A percentile compares a stretch with the other conserved stretches of the same genome.
phyloP scores from a whole-genome alignment of 2,888 invertebrate genomes.

The Aproaerema taeniolella region DNA sequence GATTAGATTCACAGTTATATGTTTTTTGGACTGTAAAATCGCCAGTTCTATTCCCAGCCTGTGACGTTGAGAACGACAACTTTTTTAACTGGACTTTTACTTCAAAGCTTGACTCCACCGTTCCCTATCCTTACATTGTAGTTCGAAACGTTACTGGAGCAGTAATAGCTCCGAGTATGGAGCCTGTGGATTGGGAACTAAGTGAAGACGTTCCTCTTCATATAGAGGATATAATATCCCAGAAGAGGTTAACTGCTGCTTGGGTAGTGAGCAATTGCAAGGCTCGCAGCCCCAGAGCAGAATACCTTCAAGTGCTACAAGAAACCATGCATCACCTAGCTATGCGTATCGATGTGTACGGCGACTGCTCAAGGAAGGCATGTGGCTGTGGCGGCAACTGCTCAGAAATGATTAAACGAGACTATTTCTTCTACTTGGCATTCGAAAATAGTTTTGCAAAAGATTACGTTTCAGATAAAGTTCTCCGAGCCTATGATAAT shows the following conservation, averaged over 20 bases:
- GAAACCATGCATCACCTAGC: slow-evolving; percentile 41
- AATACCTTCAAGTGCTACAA: slow-evolving; percentile 39
- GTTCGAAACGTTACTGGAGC: slow-evolving; percentile 32
- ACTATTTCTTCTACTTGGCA: slow-evolving; percentile 53
- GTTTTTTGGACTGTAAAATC: slow-evolving; percentile 42
- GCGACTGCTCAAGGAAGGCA: slow-evolving; percentile 28
- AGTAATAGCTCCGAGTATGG: slow-evolving; percentile 37
- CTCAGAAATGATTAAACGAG: slow-evolving; percentile 30
- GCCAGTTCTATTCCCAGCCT: slow-evolving; percentile 32
- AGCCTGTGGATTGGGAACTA: slow-evolving; percentile 29
- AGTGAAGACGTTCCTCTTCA: too few relatives aligned
- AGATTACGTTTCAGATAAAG: slow-evolving; percentile 53
- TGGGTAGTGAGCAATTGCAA: slow-evolving; percentile 44
- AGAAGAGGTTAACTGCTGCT: slow-evolving; percentile 42
- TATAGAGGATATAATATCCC: slow-evolving; percentile 30
- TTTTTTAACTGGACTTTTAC: slow-evolving; percentile 57
- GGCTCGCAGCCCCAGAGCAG: slow-evolving; percentile 32
- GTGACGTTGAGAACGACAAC: slow-evolving; percentile 39
- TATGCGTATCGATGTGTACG: slow-evolving; percentile 43
- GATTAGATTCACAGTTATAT: slow-evolving; percentile 33
- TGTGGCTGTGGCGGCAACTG: slow-evolving; percentile 31
- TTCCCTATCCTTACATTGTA: slow-evolving; percentile 42
- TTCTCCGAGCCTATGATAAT: slow-evolving; percentile 65
- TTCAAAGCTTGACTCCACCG: slow-evolving; percentile 45
- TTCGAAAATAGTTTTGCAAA: slow-evolving; percentile 48